Evolutionary conservation across 1,140 invertebrate species (phyloP).

Genomic region (Thalassaphorura encarpata): DNA sequence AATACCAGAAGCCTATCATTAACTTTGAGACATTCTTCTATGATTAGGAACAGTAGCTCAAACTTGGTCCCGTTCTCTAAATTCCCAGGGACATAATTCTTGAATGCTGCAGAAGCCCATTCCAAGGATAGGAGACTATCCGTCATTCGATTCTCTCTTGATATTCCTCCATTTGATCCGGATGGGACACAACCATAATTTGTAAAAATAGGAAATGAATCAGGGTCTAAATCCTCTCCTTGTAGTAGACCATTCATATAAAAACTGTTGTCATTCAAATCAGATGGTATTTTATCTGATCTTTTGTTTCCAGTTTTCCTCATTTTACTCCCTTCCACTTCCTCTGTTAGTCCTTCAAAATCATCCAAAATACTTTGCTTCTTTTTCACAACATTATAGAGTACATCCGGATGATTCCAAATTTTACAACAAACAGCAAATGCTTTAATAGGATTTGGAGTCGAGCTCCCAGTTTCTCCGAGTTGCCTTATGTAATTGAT

Average conservation of each 20-base stretch:
- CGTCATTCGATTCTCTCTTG: neutral
- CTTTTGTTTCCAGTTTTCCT: slow-evolving; percentile 35
- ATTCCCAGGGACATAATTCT: slow-evolving; percentile 72
- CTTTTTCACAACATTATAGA: slow-evolving; percentile 55
- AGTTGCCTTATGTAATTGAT: slow-evolving; percentile 44
- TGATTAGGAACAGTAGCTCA: slow-evolving; percentile 82
- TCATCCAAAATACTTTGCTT: slow-evolving; percentile 48
- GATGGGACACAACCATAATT: neutral
- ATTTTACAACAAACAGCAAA: slow-evolving; percentile 99
- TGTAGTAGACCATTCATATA: too few relatives aligned
- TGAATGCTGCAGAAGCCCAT: slow-evolving; percentile 67
- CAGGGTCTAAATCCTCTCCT: too few relatives aligned
- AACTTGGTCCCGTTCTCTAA: slow-evolving; percentile 94
- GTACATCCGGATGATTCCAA: slow-evolving; percentile 97
- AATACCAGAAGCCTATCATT: slow-evolving; percentile 93
- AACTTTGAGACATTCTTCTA: slow-evolving; percentile 73
- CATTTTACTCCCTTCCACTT: slow-evolving; percentile 38
- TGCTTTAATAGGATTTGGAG: slow-evolving; percentile 91
- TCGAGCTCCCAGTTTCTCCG: slow-evolving; percentile 56
- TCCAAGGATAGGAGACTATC: slow-evolving; percentile 9
- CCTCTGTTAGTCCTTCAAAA: slow-evolving; percentile 73
- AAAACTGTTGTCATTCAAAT: neutral
- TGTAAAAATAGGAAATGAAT: too few relatives aligned
- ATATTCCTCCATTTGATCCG: neutral
- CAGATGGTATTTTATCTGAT: neutral